These are phyloP conservation scores for Bedellia somnulentella DNA, from an alignment of 2,888 invertebrate species.

Conservation along the genomic window DNA sequence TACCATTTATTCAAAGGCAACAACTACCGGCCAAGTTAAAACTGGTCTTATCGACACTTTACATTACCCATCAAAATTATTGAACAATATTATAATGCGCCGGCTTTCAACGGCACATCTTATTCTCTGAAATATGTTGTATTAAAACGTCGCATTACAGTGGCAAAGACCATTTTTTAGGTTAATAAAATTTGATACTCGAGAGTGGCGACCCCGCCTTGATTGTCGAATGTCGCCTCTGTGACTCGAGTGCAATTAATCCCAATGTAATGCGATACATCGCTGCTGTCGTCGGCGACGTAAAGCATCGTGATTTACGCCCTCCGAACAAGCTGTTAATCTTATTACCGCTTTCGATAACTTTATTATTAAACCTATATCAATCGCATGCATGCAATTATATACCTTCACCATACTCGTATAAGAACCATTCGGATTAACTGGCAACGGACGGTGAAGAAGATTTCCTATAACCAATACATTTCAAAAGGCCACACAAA, in stretches of 20 bases:
- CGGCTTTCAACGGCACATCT: neutral
- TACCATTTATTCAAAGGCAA: slow-evolving; percentile 36
- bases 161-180: slow-evolving; percentile 1
- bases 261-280: slow-evolving; percentile 52
- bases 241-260: slow-evolving; percentile 45
- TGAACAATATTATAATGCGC: neutral
- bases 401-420: slow-evolving; percentile 27
- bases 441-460: too few relatives aligned
- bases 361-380: slow-evolving; percentile 43
- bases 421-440: slow-evolving; percentile 21
- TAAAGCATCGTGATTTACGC: slow-evolving; percentile 58
- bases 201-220: slow-evolving; percentile 22
- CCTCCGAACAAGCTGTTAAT: slow-evolving; percentile 48
- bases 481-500: slow-evolving; percentile 10
- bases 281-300: slow-evolving; percentile 48
- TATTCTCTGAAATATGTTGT: neutral
- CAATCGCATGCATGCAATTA: slow-evolving; percentile 26
- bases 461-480: too few relatives aligned
- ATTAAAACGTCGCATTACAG: neutral
- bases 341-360: slow-evolving; percentile 61
- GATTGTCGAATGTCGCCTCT: slow-evolving; percentile 22
- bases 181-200: slow-evolving; percentile 7
- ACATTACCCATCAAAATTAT: neutral
- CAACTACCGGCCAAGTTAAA: neutral
- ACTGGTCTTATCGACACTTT: neutral